Conservation (phyloP, 2,888 invertebrate genomes). For the Tanaodytes sp. region DNA sequence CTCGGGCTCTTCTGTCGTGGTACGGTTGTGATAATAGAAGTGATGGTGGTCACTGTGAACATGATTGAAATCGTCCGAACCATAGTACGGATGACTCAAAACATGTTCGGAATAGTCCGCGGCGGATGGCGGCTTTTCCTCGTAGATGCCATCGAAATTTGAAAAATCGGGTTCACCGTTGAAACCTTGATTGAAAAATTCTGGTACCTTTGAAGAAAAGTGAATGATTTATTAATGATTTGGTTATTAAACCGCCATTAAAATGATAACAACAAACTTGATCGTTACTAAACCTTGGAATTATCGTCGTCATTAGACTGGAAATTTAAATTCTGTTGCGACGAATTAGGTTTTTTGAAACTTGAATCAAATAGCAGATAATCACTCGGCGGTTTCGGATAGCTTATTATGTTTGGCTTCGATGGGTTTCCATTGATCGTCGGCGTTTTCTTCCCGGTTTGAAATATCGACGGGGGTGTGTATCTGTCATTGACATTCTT, state of each 20-base stretch:
- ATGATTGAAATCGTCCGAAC: constrained; percentile 64
- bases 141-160: constrained; percentile 42
- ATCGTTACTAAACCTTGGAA: constrained; percentile 48
- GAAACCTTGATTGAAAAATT: constrained; percentile 22
- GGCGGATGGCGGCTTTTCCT: constrained; percentile 58
- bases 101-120: constrained; percentile 58
- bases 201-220: constrained; percentile 32
- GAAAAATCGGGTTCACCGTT: constrained; percentile 43
- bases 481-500: constrained; percentile 65
- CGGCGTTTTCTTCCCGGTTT: constrained; percentile 37
- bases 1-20: constrained; percentile 69
- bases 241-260: no score
- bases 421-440: constrained; percentile 12
- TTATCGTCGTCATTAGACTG: constrained; percentile 44
- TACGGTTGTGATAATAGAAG: constrained; percentile 71
- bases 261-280: neutral
- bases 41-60: constrained; percentile 65
- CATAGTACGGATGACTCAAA: constrained; percentile 54
- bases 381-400: neutral
- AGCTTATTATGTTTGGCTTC: neutral
- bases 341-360: constrained; percentile 14
- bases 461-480: constrained; percentile 64
- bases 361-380: no score
- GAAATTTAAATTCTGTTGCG: constrained; percentile 40
- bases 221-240: no score